Conservation (phyloP, 2,888 invertebrate species). For the Heliothis peltigera region DNA sequence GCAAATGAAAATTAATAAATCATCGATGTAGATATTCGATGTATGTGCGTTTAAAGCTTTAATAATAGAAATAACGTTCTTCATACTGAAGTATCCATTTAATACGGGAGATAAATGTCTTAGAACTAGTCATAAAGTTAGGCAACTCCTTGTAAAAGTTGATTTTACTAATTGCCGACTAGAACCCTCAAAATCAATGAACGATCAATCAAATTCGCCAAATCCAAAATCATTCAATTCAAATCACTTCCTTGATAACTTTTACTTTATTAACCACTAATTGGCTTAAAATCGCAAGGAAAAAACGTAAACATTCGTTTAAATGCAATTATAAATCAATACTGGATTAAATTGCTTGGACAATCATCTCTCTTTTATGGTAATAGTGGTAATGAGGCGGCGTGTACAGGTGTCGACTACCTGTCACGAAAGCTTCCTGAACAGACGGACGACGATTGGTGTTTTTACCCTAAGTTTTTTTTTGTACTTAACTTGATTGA, state of each 20-base stretch:
- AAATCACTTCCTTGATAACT: slow-evolving; percentile 50
- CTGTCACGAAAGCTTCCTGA: slow-evolving; percentile 57
- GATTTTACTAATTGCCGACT: background rate
- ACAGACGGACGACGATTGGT: slow-evolving; percentile 45
- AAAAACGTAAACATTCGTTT: slow-evolving; percentile 53
- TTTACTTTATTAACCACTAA: slow-evolving; percentile 53
- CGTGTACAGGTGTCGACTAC: slow-evolving; percentile 54
- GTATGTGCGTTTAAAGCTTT: too few relatives aligned
- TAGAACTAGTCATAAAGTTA: background rate
- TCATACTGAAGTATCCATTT: too few relatives aligned
- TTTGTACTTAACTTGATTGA: slow-evolving; percentile 28
- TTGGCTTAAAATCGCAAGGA: slow-evolving; percentile 55
- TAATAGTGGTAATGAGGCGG: slow-evolving; percentile 59
- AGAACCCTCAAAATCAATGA: background rate
- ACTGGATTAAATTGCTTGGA: slow-evolving; percentile 53
- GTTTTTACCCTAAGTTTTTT: slow-evolving; percentile 40
- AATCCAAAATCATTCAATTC: slow-evolving; percentile 32
- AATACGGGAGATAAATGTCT: too few relatives aligned
- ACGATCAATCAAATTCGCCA: slow-evolving; percentile 16
- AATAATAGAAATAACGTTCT: too few relatives aligned
- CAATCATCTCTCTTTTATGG: slow-evolving; percentile 63
- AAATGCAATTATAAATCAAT: slow-evolving; percentile 55
- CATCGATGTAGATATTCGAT: too few relatives aligned
- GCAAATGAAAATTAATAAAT: too few relatives aligned
- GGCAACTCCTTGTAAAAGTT: background rate